Conservation (phyloP, 2,888 invertebrate species). For the Xestia rhomboidea region DNA sequence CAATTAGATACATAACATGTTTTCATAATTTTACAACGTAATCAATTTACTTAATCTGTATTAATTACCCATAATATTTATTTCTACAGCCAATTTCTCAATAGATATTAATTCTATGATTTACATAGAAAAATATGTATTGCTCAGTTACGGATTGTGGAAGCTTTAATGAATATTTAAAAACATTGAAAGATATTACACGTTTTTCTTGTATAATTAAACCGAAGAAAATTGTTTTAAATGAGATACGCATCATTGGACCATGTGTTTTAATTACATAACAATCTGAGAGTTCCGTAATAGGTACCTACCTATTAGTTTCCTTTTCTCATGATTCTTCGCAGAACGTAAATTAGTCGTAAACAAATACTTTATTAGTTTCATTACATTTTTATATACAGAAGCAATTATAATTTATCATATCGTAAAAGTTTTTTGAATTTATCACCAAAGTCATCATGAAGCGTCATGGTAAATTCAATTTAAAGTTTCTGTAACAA, state of each 20-base stretch:
- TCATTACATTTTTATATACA: not conserved
- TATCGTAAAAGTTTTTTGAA: not conserved
- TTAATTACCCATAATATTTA: constrained; percentile 30
- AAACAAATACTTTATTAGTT: not conserved
- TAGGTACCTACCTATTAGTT: not conserved
- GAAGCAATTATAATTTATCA: not conserved
- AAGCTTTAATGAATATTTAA: constrained; percentile 35
- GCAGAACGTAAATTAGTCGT: not conserved
- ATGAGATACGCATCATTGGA: constrained; percentile 66
- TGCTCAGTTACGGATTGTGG: constrained; percentile 4
- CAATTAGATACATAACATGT: constrained; percentile 5
- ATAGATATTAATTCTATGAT: constrained; percentile 25
- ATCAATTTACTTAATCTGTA: constrained; percentile 34
- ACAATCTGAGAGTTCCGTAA: constrained; percentile 1
- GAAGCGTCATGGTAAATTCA: not conserved
- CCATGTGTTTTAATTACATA: constrained; percentile 38
- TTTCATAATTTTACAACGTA: constrained; percentile 27
- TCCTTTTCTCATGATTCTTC: constrained; percentile 23
- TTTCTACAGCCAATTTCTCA: constrained; percentile 6
- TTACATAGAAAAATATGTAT: constrained; percentile 18
- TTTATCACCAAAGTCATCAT: not conserved
- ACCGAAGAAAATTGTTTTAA: constrained; percentile 57
- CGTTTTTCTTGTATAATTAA: constrained; percentile 41
- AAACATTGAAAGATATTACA: constrained; percentile 10
- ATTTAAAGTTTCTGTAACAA: not conserved